Percentiles rank a stretch among this genome's conserved stretches.
These are phyloP conservation scores for Bimastos eiseni DNA, from an alignment of 2,888 invertebrate genomes.

Conservation along the genomic window DNA sequence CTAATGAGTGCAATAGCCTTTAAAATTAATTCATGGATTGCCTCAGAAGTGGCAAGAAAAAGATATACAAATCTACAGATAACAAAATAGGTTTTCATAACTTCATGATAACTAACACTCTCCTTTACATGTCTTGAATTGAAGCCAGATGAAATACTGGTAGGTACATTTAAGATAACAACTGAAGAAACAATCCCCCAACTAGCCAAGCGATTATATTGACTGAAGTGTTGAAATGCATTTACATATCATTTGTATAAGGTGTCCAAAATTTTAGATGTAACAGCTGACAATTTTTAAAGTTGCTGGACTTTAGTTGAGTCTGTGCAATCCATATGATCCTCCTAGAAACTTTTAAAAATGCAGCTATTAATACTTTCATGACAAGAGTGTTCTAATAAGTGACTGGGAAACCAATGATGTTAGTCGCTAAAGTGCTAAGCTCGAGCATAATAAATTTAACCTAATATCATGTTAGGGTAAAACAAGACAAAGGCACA, in stretches of 20 bases:
- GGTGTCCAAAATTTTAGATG: background rate
- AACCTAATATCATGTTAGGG: background rate
- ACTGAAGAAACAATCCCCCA: background rate
- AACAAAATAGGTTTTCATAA: background rate
- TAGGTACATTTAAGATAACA: background rate
- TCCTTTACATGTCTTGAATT: background rate
- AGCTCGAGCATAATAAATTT: background rate
- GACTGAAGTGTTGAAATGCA: background rate
- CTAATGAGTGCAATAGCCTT: no score
- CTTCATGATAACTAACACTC: background rate
- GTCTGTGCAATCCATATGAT: background rate
- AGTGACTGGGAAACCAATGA: no score
- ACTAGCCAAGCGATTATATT: background rate
- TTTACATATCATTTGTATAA: background rate
- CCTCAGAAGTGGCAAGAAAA: background rate
- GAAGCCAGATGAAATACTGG: background rate
- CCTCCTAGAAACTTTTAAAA: no score
- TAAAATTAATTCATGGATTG: no score
- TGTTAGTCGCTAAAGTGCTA: no score
- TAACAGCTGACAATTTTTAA: background rate
- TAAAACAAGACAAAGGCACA: background rate
- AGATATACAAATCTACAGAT: background rate
- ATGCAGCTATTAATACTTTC: no score
- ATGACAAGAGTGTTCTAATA: no score
- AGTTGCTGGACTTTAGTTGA: background rate